phyloP scores from a whole-genome alignment of 2,888 invertebrate genomes.

The Noctua fimbriata region DNA sequence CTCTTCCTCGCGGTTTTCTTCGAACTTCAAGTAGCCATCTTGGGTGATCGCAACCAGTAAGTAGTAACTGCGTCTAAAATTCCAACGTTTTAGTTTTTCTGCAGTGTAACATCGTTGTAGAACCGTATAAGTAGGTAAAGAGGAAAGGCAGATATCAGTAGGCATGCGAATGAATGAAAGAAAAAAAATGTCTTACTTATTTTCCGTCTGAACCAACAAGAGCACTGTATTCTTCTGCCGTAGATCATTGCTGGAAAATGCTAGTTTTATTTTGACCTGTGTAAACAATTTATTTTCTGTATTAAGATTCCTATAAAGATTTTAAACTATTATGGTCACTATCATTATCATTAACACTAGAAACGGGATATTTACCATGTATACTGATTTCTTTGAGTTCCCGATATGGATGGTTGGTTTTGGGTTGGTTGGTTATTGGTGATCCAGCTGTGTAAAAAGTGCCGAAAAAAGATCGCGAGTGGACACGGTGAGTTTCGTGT shows the following conservation, averaged over 20 bases:
- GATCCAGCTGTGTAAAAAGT: too few species aligned
- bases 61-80: slow-evolving; percentile 94
- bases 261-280: slow-evolving; percentile 95
- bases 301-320: neutral
- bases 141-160: neutral
- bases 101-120: neutral
- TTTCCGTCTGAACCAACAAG: slow-evolving; percentile 95
- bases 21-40: slow-evolving; percentile 95
- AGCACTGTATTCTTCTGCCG: slow-evolving; percentile 95
- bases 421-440: too few species aligned
- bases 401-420: too few species aligned
- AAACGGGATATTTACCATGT: too few species aligned
- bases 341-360: too few species aligned
- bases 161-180: neutral
- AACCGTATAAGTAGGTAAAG: neutral
- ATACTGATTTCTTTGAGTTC: too few species aligned
- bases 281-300: neutral
- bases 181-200: slow-evolving; percentile 90
- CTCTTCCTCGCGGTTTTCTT: slow-evolving; percentile 95
- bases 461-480: too few species aligned
- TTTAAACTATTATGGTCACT: too few species aligned
- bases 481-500: too few species aligned
- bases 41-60: slow-evolving; percentile 95
- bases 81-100: neutral
- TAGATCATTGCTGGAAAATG: slow-evolving; percentile 95